These are phyloP conservation scores for Epistrophella euchroma DNA, from an alignment of 2,888 invertebrate species.

Conservation along the genomic window DNA sequence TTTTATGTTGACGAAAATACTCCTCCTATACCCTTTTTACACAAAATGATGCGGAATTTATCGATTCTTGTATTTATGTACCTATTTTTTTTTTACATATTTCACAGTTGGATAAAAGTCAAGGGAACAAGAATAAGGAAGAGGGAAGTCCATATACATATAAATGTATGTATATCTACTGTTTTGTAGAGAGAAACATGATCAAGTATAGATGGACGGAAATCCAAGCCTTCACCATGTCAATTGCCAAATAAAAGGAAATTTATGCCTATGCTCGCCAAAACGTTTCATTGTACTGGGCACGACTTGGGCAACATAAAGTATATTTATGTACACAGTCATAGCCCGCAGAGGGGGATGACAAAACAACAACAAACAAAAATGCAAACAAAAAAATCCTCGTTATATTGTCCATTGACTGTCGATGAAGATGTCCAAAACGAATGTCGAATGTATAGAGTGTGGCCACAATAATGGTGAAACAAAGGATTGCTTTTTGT, in stretches of 20 bases:
- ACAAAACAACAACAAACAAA: constrained; percentile 1
- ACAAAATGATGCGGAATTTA: constrained; percentile 69
- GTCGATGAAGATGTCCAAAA: constrained; percentile 73
- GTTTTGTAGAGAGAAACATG: constrained; percentile 59
- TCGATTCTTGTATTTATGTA: constrained; percentile 54
- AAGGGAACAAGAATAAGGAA: constrained; percentile 37
- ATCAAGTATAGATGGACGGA: constrained; percentile 73
- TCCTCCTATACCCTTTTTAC: constrained; percentile 61
- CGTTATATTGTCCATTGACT: constrained; percentile 69
- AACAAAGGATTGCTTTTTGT: constrained; percentile 64
- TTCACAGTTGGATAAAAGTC: constrained; percentile 59
- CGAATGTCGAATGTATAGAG: constrained; percentile 58
- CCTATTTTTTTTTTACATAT: constrained; percentile 10
- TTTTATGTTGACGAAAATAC: constrained; percentile 36
- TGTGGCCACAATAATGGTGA: constrained; percentile 47
- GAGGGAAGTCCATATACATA: constrained; percentile 17
- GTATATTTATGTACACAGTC: background rate
- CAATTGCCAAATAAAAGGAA: constrained; percentile 75
- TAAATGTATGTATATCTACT: background rate
- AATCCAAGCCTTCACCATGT: constrained; percentile 75
- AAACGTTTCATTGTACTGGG: constrained; percentile 74
- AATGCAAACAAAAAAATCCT: constrained; percentile 16
- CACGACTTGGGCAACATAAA: constrained; percentile 65
- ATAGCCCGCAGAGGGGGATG: constrained; percentile 7
- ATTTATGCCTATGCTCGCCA: constrained; percentile 70